These are phyloP conservation scores for Bolinopsis microptera DNA, from an alignment of 37 sponge, comb jelly and placozoan genomes.

Conservation along the genomic window DNA sequence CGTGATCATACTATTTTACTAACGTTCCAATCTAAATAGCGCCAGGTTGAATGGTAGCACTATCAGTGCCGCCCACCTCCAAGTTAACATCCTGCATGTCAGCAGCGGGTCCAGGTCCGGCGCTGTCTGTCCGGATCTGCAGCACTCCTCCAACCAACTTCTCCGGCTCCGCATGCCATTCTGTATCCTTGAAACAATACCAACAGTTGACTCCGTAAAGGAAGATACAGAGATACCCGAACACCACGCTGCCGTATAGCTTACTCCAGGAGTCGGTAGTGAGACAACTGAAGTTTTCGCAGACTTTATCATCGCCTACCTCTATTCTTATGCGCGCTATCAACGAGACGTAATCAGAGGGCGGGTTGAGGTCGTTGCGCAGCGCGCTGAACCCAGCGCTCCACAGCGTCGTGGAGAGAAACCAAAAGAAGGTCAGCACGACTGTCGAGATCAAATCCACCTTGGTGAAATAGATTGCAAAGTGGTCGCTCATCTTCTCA, in stretches of 20 bases:
- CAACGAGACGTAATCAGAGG: background rate
- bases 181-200: slow-evolving; percentile 65
- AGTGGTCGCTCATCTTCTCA: slow-evolving; percentile 10
- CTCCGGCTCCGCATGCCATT: slow-evolving; percentile 66
- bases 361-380: slow-evolving; percentile 15
- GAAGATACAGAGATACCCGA: slow-evolving; percentile 60
- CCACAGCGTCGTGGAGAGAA: slow-evolving; percentile 54
- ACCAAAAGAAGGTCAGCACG: slow-evolving; percentile 52
- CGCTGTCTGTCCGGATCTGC: slow-evolving; percentile 26
- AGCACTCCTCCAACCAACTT: background rate
- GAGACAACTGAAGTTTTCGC: slow-evolving; percentile 2
- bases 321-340: background rate
- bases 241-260: slow-evolving; percentile 44
- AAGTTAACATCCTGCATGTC: background rate
- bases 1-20: too few relatives aligned
- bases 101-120: background rate
- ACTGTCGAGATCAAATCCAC: slow-evolving; percentile 5
- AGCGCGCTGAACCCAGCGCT: slow-evolving; percentile 57
- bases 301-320: background rate
- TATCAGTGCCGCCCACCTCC: slow-evolving; percentile 36
- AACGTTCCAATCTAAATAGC: slow-evolving; percentile 56
- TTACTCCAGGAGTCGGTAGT: slow-evolving; percentile 52
- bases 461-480: slow-evolving; percentile 33
- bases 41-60: slow-evolving; percentile 59
- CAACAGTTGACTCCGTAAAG: slow-evolving; percentile 57